A percentile compares a stretch with the other conserved stretches of the same genome.
Evolutionary conservation across 2,113 vertebrate genomes (phyloP).

Genomic region (Cynopterus brachyotis): DNA sequence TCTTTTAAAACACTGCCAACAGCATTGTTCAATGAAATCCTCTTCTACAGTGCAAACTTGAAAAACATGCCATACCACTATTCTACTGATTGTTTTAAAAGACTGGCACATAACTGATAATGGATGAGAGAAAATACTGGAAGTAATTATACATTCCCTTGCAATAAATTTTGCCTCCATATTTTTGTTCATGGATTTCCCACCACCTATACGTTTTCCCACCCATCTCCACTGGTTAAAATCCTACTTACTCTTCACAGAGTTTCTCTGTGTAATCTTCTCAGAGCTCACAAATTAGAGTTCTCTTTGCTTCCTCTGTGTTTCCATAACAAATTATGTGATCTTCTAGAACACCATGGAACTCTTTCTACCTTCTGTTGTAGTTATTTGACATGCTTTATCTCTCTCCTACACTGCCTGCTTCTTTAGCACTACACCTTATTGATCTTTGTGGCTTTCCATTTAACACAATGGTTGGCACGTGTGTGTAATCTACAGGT

Average conservation of each 20-base stretch:
- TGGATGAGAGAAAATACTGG: not conserved
- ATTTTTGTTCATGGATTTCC: not conserved
- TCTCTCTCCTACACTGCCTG: not conserved
- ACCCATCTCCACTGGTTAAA: slow-evolving; percentile 6
- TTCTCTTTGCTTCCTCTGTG: not conserved
- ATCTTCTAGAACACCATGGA: not conserved
- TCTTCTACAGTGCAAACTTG: not conserved
- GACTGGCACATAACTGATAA: not conserved
- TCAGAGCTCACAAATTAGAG: not conserved
- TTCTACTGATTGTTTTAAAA: not conserved
- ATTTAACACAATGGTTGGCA: not conserved
- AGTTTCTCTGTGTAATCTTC: not conserved
- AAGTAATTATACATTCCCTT: not conserved
- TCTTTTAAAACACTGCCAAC: slow-evolving; percentile 47
- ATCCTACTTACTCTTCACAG: not conserved
- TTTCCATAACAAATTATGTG: not conserved
- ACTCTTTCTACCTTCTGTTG: not conserved
- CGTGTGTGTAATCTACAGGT: not conserved
- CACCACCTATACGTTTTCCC: not conserved
- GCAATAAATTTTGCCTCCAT: not conserved
- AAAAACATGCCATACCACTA: not conserved
- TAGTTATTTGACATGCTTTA: not conserved
- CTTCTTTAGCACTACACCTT: not conserved
- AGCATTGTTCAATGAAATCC: slow-evolving; percentile 32
- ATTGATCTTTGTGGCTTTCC: not conserved